Evolutionary conservation across 2,113 vertebrate species (phyloP).

Genomic region (Phocoena phocoena): DNA sequence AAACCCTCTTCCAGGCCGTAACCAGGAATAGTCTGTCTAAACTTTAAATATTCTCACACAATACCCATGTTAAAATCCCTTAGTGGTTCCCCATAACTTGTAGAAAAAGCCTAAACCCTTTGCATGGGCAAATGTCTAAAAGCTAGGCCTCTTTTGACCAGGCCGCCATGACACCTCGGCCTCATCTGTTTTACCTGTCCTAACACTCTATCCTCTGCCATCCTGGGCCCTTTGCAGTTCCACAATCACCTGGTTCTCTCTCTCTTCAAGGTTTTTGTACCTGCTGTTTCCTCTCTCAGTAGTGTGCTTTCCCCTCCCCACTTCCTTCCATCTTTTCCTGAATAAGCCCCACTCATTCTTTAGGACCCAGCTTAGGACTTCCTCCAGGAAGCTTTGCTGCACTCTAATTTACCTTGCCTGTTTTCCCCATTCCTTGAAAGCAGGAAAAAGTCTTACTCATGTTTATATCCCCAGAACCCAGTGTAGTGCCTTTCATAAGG

Average conservation of each 20-base stretch:
- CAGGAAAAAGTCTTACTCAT: neutral
- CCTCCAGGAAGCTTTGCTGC: neutral
- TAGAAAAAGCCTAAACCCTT: neutral
- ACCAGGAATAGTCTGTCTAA: neutral
- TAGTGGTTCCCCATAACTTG: neutral
- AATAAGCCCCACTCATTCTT: neutral
- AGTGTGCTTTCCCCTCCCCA: neutral
- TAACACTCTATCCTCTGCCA: neutral
- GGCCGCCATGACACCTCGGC: neutral
- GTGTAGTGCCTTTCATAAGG: neutral
- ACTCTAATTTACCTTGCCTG: neutral
- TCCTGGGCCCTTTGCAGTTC: neutral
- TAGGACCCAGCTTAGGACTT: neutral
- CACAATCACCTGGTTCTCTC: neutral
- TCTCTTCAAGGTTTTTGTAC: neutral
- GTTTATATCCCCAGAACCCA: neutral
- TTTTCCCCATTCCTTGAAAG: neutral
- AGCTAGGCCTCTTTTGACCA: neutral
- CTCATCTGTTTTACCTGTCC: neutral
- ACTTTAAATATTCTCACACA: neutral
- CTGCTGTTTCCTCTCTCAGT: neutral
- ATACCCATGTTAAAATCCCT: neutral
- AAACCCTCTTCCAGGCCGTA: neutral
- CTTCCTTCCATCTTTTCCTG: neutral
- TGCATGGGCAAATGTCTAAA: neutral